Conservation (phyloP, 1,140 invertebrate genomes). For the Adoxophyes honmai region DNA sequence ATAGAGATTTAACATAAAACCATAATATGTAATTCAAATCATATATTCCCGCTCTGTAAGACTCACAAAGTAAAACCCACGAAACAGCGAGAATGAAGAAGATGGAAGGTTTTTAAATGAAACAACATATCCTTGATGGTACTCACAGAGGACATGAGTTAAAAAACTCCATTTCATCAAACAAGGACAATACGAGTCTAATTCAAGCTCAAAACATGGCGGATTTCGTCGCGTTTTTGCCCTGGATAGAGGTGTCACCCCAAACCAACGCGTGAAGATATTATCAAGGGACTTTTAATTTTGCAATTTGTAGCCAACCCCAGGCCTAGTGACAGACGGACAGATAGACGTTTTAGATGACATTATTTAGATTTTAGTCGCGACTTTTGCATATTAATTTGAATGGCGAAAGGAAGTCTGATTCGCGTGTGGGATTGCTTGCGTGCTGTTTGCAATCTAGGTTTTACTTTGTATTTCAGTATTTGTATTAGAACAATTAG, state of each 20-base stretch:
- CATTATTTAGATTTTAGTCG: slow-evolving; percentile 39
- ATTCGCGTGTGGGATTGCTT: background rate
- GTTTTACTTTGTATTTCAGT: background rate
- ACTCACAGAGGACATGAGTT: too few relatives aligned
- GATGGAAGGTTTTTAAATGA: too few relatives aligned
- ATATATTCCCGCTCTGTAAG: too few relatives aligned
- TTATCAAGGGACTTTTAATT: slow-evolving; percentile 57
- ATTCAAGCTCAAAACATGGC: slow-evolving; percentile 9
- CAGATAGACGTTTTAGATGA: slow-evolving; percentile 30
- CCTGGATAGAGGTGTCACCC: slow-evolving; percentile 20
- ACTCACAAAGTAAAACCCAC: too few relatives aligned
- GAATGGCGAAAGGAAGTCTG: background rate
- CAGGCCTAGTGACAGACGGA: slow-evolving; percentile 20
- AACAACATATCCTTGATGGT: too few relatives aligned
- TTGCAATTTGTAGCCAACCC: slow-evolving; percentile 51
- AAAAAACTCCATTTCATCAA: too few relatives aligned
- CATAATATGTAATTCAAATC: too few relatives aligned
- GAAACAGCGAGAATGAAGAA: too few relatives aligned
- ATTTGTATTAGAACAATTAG: background rate
- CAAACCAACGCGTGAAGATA: slow-evolving; percentile 23
- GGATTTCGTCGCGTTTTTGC: slow-evolving; percentile 3
- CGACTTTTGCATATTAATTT: slow-evolving; percentile 14
- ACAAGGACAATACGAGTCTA: background rate
- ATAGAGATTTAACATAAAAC: too few relatives aligned
- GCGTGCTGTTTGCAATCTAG: background rate